Evolutionary conservation across 1,140 invertebrate genomes (phyloP).

Genomic region (Caenorhabditis latens): DNA sequence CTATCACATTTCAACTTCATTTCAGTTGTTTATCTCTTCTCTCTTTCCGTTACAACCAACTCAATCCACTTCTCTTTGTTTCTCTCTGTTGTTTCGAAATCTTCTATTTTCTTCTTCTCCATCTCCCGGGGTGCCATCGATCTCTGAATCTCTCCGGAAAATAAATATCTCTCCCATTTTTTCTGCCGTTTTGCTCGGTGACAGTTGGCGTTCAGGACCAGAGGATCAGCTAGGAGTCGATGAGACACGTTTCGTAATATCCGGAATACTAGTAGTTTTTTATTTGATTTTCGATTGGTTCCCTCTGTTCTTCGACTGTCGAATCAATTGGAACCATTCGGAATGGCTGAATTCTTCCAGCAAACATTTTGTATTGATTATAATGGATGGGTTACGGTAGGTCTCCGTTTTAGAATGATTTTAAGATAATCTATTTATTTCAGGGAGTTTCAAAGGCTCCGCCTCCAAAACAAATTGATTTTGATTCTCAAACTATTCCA

Average conservation of each 20-base stretch:
- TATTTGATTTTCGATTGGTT: background rate
- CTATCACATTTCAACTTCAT: slow-evolving; percentile 23
- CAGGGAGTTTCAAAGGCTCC: slow-evolving; percentile 58
- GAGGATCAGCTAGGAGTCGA: background rate
- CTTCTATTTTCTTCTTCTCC: background rate
- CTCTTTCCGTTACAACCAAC: background rate
- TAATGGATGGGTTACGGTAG: slow-evolving; percentile 63
- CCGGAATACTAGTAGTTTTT: slow-evolving; percentile 7
- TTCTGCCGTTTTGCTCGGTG: background rate
- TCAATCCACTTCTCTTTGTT: background rate
- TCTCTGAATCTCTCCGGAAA: background rate
- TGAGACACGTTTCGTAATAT: slow-evolving; percentile 16
- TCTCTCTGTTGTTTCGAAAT: slow-evolving; percentile 17
- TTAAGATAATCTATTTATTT: background rate
- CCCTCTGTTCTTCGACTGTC: background rate
- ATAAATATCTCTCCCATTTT: slow-evolving; percentile 32
- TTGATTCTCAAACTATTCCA: slow-evolving; percentile 63
- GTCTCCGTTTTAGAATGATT: slow-evolving; percentile 1
- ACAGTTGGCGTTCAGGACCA: slow-evolving; percentile 6
- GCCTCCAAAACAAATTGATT: slow-evolving; percentile 61
- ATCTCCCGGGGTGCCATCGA: background rate
- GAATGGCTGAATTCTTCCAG: slow-evolving; percentile 21
- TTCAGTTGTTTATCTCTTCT: background rate
- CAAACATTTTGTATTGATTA: slow-evolving; percentile 60
- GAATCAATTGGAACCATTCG: background rate